Base-by-base conservation (phyloP, 2,888 invertebrate genomes). In the Chloroclystis v-ata region DNA sequence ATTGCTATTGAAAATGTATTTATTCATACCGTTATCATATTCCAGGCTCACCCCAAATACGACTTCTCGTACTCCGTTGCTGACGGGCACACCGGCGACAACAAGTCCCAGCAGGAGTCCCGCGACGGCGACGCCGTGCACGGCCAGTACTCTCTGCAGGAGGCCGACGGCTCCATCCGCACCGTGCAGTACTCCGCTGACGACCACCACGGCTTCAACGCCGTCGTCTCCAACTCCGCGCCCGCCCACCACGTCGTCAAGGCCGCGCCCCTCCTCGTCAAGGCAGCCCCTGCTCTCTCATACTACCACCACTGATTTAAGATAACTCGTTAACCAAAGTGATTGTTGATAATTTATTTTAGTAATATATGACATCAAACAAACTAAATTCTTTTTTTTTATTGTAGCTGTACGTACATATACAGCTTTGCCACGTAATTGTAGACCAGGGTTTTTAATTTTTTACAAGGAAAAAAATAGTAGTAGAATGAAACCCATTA, bases 71-170 rank as follows among this genome's bases (percentile, higher is more conserved):
- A 90, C 78, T 88, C 88, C 24, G 89, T 90, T 1, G 80, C 88
- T 55, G 90, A 90, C 66, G 75, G 82, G 12, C 89, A 89, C 72
- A 89, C 89, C 67, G 89, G 89, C 35, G 90, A 90, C 78, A 80
- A 85, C 73, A 89, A 90, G 75, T 78, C 81, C 48, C 89, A 89
- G 69, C 84, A 88, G 54, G 90, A 90, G 67, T 61, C 67, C 51
- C 80, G 85, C 56, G 89, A 89, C 59, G 89, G 89, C 32, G 89
- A 89, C 58, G 84, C 78, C 1, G 89, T 89, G 55, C 85, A 85
- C 67, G 90, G 89, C 60, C 80, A 82, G 7, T 89, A 90, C 81
- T 86, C 88, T n/a, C 72, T 89, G 60, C 82, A 84, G 55, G 89
- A 89, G 65, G 86, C 89, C 37, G 89, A 89, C 62, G 89, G 89